Evolutionary conservation across 1,140 invertebrate genomes (phyloP), one percentile per base, ranked within the genome.

Genomic region (Leptopilina boulardi): DNA sequence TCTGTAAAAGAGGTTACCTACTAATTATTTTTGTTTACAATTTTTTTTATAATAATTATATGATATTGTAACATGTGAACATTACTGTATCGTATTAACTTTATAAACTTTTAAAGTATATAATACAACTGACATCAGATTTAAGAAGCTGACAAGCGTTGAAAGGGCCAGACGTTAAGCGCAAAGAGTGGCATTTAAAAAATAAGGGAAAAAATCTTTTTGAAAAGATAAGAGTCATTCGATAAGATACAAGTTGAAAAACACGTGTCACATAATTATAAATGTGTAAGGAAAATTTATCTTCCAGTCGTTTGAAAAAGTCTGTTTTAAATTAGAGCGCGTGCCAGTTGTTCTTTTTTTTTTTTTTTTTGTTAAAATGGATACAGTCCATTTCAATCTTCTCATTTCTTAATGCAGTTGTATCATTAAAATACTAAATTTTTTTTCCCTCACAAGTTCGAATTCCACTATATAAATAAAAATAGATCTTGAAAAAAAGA

Each of bases 271-370:
- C 23, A 66, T 23, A 30, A 13, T 11, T n/a, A n/a, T n/a, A 23
- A 66, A 66, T 3, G 13, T 30, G 59, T 5, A 66, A 23, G 23
- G 41, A 71, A 77, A 42, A 23, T 51, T 70, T 59, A 77, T 56
- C 23, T 19, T 26, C 21, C 13, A 6, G 11, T 73, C 1, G 15
- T 30, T 34, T 3, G 13, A 11, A 9, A 74, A 38, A 15, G 34
- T 74, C 44, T 70, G 51, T 47, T 54, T 70, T 11, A 34, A 66
- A 70, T 70, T 42, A 70, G 19, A 47, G 15, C n/a, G 18, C 70
- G 59, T 66, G 59, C 59, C 59, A 66, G 59, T 66, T 66, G 59
- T 66, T 66, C 59, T n/a, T 66, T 66, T 66, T 59, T 51, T 51
- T 8, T 9, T 38, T 38, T 38, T 38, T 9, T 34, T 34, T 30